Evolutionary conservation across 2,113 vertebrate genomes (phyloP), one percentile per base, ranked within the genome.

Genomic region (Ciconia boyciana): DNA sequence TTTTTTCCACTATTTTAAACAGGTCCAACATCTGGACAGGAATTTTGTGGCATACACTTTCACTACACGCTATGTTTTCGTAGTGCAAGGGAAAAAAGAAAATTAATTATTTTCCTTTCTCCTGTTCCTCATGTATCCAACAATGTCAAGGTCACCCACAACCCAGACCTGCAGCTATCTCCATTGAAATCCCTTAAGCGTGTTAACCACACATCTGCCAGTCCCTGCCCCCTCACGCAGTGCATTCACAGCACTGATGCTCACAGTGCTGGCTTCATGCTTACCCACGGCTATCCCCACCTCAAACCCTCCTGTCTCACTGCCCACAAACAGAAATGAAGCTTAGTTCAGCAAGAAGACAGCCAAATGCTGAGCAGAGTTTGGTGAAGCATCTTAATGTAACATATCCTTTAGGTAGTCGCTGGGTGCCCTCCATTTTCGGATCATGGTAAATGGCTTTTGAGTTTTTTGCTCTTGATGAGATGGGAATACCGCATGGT

Each of bases 211-310:
- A 0, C 0, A 7, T 41, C 24, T 62, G 43, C 48, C 34, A 24
- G 78, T 1, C 31, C 43, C 60, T n/a, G 68, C 0, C 13, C 31
- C 41, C 36, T 65, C 22, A 3, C 0, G 1, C 46, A 13, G 17
- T 1, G 14, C 36, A 8, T 7, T 24, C 82, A 44, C 82, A 44
- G 22, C 70, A 34, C 4, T 0, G 32, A 46, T 11, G 52, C 54
- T 49, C 32, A 8, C 52, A 72, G 46, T 0, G 0, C 36, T 25
- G 41, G 16, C 48, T 43, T 43, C 65, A 20, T 3, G 28, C 55
- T 83, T 10, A 41, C 54, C 46, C 54, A 20, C 10, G 24, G 43
- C 46, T 3, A 6, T 8, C 22, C 51, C 15, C 17, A n/a, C 15
- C 36, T 79, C 70, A 71, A 31, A 68, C 29, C 19, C 65, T 55